phyloP scores from a whole-genome alignment of 2,113 vertebrate species.

The Tragelaphus buxtoni region DNA sequence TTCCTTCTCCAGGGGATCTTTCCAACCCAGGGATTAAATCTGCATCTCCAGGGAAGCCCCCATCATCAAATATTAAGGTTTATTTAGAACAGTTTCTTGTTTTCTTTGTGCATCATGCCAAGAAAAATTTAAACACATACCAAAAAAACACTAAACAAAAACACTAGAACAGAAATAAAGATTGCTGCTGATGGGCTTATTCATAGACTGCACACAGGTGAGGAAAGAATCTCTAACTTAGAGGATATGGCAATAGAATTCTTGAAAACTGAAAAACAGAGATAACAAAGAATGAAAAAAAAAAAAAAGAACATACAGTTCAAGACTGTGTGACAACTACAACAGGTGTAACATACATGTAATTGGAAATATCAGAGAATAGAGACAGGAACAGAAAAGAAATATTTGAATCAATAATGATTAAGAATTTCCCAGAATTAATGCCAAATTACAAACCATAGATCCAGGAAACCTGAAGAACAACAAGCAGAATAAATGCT shows the following conservation, averaged over 20 bases:
- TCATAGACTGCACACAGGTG: not conserved
- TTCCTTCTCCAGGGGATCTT: not conserved
- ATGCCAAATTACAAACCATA: not conserved
- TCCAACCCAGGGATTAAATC: not conserved
- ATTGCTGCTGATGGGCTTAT: not conserved
- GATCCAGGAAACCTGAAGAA: not conserved
- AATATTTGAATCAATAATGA: not conserved
- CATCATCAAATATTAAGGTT: not conserved
- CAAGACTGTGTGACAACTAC: not conserved
- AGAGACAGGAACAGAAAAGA: not conserved
- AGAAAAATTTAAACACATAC: not conserved
- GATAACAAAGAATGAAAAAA: not conserved
- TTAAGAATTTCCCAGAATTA: not conserved
- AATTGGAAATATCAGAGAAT: not conserved
- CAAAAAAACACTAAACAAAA: not conserved
- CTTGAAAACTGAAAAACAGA: not conserved
- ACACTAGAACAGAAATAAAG: not conserved
- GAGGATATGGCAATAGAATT: not conserved
- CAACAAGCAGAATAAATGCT: not conserved
- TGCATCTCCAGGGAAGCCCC: not conserved
- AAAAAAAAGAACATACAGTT: not conserved
- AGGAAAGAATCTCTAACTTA: not conserved
- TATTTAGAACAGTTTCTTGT: not conserved
- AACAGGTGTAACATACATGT: not conserved
- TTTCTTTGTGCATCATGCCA: not conserved